Evolutionary conservation across 1,140 invertebrate species (phyloP), one percentile per base, ranked within the genome.

Genomic region (Eufriesea mexicana): DNA sequence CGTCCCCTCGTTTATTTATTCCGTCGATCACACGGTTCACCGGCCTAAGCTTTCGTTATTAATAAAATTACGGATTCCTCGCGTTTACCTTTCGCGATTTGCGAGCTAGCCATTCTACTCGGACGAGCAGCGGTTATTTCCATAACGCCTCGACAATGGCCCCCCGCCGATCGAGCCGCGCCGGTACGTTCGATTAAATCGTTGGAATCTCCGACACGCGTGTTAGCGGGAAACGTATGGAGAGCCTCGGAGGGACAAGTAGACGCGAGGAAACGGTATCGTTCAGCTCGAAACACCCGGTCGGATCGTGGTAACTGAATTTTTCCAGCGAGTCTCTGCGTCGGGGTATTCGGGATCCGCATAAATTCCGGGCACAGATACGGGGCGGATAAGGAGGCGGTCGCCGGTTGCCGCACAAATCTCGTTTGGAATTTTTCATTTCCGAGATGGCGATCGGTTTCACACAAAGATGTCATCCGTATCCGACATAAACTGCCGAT

Each of bases 381-480:
- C 80, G 78, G 76, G 72, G 51, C 74, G 68, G 89, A 88, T 88
- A 90, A 90, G 86, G 80, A 89, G 79, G 54, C 12, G 6, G 18
- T 55, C 74, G 66, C 42, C 62, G 80, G 68, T 64, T 75, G 82
- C 71, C 83, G 89, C 88, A 85, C 86, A 89, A 92, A 90, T 92
- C 90, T 91, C 86, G 90, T 90, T 89, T 83, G 90, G 88, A 92
- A 92, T 93, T 91, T 92, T 93, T 92, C 91, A 92, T 93, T 92
- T 93, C 91, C 90, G 89, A 89, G 75, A 84, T 86, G 79, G 84
- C 86, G 79, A 88, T 85, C 87, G 87, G 66, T 74, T 85, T 88
- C 84, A 73, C 80, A 72, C 79, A 64, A 84, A 68, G 28, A 88
- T 85, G 72, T 87, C 85, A 68, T 47, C 49, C 47, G 42, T 66